Evolutionary conservation across 2,888 invertebrate genomes (phyloP).

Genomic region (Tinea pellionella): DNA sequence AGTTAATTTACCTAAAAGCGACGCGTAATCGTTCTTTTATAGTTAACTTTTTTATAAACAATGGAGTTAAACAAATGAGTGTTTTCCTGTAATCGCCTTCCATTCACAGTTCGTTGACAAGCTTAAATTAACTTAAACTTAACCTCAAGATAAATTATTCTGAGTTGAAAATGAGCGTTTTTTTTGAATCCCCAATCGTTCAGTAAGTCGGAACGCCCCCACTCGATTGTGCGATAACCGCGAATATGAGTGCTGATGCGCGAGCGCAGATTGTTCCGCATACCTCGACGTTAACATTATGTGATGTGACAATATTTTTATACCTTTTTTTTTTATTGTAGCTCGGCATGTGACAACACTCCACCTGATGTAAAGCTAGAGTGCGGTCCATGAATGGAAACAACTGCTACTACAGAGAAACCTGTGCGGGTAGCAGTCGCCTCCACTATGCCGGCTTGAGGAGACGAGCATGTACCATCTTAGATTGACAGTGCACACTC

Average conservation of each 20-base stretch:
- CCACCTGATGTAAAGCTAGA: no score
- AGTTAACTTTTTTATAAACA: not conserved
- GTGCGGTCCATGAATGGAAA: no score
- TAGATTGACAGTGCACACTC: no score
- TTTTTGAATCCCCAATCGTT: conserved; percentile 27
- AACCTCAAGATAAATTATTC: conserved; percentile 22
- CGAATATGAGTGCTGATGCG: conserved; percentile 29
- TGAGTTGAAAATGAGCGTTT: conserved; percentile 23
- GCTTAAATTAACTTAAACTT: conserved; percentile 16
- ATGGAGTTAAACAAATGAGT: not conserved
- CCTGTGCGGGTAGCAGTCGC: no score
- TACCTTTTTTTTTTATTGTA: no score
- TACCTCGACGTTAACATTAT: conserved; percentile 15
- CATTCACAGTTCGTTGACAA: conserved; percentile 19
- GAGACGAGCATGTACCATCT: no score
- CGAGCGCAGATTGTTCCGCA: conserved; percentile 24
- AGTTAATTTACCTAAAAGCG: not conserved
- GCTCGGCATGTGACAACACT: no score
- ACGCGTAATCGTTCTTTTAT: no score
- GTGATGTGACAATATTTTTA: not conserved
- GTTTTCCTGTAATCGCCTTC: conserved; percentile 1
- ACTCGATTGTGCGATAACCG: conserved; percentile 33
- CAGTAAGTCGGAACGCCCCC: conserved; percentile 30
- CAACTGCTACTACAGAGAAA: no score
- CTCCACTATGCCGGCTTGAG: no score